Percentiles rank a stretch among this genome's conserved stretches.
phyloP scores from a whole-genome alignment of 1,140 invertebrate genomes.

The Zaprionus inermis region DNA sequence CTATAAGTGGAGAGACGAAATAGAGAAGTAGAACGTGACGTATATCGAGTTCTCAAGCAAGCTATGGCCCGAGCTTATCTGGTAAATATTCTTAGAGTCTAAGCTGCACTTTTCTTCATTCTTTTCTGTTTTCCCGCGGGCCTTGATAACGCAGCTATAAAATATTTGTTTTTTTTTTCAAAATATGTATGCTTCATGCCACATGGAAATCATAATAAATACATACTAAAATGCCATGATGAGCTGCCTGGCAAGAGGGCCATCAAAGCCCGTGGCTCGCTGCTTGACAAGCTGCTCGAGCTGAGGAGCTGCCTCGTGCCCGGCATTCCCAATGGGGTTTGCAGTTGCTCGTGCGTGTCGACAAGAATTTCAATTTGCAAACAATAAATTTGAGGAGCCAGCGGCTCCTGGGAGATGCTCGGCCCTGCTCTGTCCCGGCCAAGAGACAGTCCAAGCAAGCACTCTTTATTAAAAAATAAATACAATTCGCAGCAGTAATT shows the following conservation, averaged over 20 bases:
- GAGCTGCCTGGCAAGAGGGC: conserved; percentile 58
- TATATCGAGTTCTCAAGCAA: neutral
- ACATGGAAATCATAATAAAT: conserved; percentile 72
- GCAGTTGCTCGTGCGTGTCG: conserved; percentile 76
- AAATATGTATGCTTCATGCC: conserved; percentile 57
- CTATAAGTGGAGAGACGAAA: neutral
- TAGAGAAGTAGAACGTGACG: neutral
- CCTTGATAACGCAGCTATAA: conserved; percentile 35
- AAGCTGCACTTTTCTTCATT: neutral
- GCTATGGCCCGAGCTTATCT: neutral
- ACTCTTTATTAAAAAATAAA: conserved; percentile 77
- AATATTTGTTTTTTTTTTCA: conserved; percentile 58
- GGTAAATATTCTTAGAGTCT: conserved; percentile 5
- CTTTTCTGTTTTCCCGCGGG: conserved; percentile 8
- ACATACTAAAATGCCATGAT: conserved; percentile 68
- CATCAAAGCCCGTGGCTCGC: conserved; percentile 46
- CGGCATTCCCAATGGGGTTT: conserved; percentile 67
- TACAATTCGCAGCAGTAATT: conserved; percentile 77
- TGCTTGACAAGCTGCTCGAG: conserved; percentile 49
- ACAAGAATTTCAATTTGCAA: conserved; percentile 82
- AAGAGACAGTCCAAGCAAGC: conserved; percentile 53
- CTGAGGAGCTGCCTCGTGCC: conserved; percentile 40
- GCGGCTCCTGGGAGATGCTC: conserved; percentile 28
- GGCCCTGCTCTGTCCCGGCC: neutral
- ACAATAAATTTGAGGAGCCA: conserved; percentile 79